Percentiles rank a stretch among this genome's conserved stretches.
Conservation (phyloP, 2,888 invertebrate species). For the Eumerus sabulonum region DNA sequence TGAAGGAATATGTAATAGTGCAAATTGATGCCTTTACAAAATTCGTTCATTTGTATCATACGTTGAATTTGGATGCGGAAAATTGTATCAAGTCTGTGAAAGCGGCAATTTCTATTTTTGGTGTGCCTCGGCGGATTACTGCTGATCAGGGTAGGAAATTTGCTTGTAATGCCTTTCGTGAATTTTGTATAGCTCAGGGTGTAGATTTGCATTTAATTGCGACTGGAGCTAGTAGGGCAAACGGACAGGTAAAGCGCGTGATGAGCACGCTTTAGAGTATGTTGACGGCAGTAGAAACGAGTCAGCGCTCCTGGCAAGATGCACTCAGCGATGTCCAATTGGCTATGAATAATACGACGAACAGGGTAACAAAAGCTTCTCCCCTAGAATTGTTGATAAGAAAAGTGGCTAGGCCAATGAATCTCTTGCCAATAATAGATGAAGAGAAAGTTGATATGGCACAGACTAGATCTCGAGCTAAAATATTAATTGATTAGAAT, state of each 20-base stretch:
- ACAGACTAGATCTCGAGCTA: no score
- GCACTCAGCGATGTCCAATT: slow-evolving; percentile 11
- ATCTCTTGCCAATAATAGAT: no score
- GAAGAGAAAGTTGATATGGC: no score
- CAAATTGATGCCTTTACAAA: slow-evolving; percentile 30
- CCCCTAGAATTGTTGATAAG: no score
- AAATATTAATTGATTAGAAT: no score
- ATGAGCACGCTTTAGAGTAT: slow-evolving; percentile 52
- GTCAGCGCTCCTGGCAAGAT: slow-evolving; percentile 53
- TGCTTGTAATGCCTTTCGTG: slow-evolving; percentile 34
- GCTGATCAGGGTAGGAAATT: slow-evolving; percentile 58
- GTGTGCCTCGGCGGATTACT: slow-evolving; percentile 8
- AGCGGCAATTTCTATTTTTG: slow-evolving; percentile 7
- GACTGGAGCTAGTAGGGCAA: slow-evolving; percentile 55
- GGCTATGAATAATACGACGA: no score
- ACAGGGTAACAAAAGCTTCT: slow-evolving; percentile 29
- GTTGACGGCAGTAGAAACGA: slow-evolving; percentile 60
- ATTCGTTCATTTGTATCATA: slow-evolving; percentile 32
- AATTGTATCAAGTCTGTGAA: slow-evolving; percentile 24
- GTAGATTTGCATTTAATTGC: slow-evolving; percentile 55
- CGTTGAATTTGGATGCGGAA: slow-evolving; percentile 13
- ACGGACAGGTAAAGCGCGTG: slow-evolving; percentile 55
- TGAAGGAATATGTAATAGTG: slow-evolving; percentile 29
- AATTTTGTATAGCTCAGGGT: slow-evolving; percentile 51
- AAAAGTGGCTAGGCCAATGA: no score